These are phyloP conservation scores for Myotis daubentonii DNA, from an alignment of 2,797 vertebrate genomes.

Conservation along the genomic window DNA sequence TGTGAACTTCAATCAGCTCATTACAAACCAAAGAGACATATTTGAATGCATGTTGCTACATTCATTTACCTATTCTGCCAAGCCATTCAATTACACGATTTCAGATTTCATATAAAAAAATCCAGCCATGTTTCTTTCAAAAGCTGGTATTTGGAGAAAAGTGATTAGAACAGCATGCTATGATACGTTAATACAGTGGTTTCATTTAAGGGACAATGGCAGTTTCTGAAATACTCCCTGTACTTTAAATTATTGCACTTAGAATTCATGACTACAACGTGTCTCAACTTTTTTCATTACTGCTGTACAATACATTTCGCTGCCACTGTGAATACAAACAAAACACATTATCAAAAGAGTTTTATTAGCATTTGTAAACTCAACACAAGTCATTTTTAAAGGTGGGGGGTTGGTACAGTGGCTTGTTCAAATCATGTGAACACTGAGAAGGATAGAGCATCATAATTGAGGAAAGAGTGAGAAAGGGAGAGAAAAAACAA, in stretches of 20 bases:
- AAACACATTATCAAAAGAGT: slow-evolving; percentile 60
- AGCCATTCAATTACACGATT: slow-evolving; percentile 65
- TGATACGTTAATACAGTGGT: slow-evolving; percentile 60
- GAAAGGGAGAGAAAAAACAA: slow-evolving; percentile 14
- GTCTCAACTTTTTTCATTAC: slow-evolving; percentile 64
- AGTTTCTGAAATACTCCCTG: slow-evolving; percentile 65
- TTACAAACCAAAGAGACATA: slow-evolving; percentile 68
- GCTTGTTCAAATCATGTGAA: slow-evolving; percentile 43
- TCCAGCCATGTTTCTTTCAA: slow-evolving; percentile 66
- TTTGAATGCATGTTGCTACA: slow-evolving; percentile 64
- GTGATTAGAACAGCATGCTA: slow-evolving; percentile 73
- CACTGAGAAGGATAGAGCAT: slow-evolving; percentile 49
- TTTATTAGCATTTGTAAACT: slow-evolving; percentile 60
- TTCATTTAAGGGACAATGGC: slow-evolving; percentile 69
- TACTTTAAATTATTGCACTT: slow-evolving; percentile 55
- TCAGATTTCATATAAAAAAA: slow-evolving; percentile 72
- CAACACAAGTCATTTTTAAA: slow-evolving; percentile 62
- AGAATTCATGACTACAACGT: slow-evolving; percentile 58
- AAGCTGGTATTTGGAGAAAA: slow-evolving; percentile 68
- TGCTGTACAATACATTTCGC: slow-evolving; percentile 37
- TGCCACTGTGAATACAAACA: slow-evolving; percentile 68
- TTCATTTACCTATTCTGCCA: slow-evolving; percentile 66
- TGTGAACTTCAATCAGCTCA: slow-evolving; percentile 68
- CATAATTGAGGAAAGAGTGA: background rate
- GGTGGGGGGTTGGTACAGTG: background rate